Conservation (phyloP, 2,113 vertebrate species). For the Condylura cristata region DNA sequence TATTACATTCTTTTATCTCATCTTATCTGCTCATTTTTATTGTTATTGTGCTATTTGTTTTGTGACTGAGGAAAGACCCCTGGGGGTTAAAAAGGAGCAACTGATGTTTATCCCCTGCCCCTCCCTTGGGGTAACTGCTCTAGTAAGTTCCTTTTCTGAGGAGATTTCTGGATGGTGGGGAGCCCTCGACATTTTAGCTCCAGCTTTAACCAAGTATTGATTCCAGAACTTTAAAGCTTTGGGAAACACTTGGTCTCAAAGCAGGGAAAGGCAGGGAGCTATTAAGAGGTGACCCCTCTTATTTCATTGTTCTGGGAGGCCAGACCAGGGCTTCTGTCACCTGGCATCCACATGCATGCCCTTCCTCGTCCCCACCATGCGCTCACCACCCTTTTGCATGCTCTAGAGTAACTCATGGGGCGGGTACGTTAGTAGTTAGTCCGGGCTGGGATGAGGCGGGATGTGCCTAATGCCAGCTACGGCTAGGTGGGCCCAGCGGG, state of each 20-base stretch:
- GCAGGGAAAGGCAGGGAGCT: constrained; percentile 26
- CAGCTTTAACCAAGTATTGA: neutral
- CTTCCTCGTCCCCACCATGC: neutral
- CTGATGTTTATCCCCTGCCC: too few species aligned
- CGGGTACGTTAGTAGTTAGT: too few species aligned
- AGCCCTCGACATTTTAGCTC: neutral
- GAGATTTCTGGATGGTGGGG: neutral
- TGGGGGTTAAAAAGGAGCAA: neutral
- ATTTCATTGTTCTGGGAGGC: neutral
- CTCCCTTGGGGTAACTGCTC: neutral
- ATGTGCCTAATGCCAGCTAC: neutral
- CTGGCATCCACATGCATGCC: neutral
- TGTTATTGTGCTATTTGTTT: constrained; percentile 39
- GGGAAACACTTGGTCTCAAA: neutral
- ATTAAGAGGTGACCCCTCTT: neutral
- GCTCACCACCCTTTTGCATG: fast-evolving
- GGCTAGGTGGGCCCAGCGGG: neutral
- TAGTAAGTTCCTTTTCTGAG: neutral
- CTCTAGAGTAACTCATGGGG: neutral
- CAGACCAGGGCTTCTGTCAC: neutral
- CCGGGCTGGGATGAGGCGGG: too few species aligned
- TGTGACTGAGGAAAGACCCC: neutral
- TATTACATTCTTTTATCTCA: constrained; percentile 52
- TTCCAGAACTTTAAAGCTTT: constrained; percentile 16
- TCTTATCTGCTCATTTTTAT: constrained; percentile 46